Evolutionary conservation across 2,113 vertebrate species (phyloP), one percentile per base, ranked within the genome.

Genomic region (Balaenoptera acutorostrata): DNA sequence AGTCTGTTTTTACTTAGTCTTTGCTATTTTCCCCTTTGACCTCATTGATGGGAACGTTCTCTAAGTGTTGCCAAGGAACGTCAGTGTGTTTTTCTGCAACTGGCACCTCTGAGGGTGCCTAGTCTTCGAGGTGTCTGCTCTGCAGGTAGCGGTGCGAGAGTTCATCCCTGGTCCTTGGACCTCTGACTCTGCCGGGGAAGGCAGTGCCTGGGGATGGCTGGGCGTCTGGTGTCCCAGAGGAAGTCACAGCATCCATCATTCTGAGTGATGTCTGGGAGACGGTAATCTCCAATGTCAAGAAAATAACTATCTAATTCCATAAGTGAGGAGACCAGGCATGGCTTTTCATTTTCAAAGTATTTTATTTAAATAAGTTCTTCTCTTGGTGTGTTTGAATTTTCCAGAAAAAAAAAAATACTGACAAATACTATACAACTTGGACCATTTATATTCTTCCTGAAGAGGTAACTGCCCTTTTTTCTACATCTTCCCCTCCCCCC

Each of bases 331-430:
- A 39, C 44, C 72, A 83, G 80, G 59, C 57, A 4, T 2, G 8
- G 44, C 41, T 84, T 95, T 90, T 74, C 52, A 36, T 61, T 83
- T 93, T 74, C 84, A 86, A 97, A 96, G 83, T 81, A 78, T 95
- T 97, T 98, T 97, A 97, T 95, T 97, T 98, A 97, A 98, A 97
- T 97, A 97, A 69, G 27, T 31, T 80, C 78, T 95, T 92, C n/a
- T 90, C 46, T 82, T 77, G 78, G 8, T 41, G 61, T 69, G 31
- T 92, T 90, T 89, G 74, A 87, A 94, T 66, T 80, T 88, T 97
- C 77, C 55, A 93, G 86, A 41, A 97, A 66, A 96, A 33, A 96
- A n/a, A 78, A 92, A 97, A 95, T 59, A 95, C 61, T 96, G 75
- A 92, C 80, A 85, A 88, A 95, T 52, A 84, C 36, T 80, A 46